Conservation (phyloP, 2,888 invertebrate species). For the Byasa hedistus region DNA sequence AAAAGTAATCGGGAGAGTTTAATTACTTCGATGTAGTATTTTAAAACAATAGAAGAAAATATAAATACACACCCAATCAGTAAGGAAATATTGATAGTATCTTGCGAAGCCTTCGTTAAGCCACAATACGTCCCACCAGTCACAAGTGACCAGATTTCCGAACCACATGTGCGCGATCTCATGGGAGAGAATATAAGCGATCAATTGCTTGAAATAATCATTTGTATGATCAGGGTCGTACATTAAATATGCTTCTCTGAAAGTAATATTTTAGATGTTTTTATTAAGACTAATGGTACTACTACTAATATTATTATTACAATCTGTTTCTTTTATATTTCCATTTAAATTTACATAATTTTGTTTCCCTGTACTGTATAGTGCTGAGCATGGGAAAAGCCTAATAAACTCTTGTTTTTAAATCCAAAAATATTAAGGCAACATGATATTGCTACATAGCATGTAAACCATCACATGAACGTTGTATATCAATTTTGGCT, state of each 20-base stretch:
- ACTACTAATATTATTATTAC: not conserved
- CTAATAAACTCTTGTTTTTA: too few species aligned
- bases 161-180: conserved; percentile 89
- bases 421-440: too few species aligned
- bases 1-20: too few species aligned
- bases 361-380: too few species aligned
- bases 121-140: conserved; percentile 84
- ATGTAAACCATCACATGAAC: too few species aligned
- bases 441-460: too few species aligned
- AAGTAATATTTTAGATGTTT: conserved; percentile 17
- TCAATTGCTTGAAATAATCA: conserved; percentile 69
- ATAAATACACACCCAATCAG: conserved; percentile 66
- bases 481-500: too few species aligned
- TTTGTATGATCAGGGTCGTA: conserved; percentile 64
- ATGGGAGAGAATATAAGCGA: conserved; percentile 82
- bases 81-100: conserved; percentile 85
- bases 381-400: too few species aligned
- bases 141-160: conserved; percentile 82
- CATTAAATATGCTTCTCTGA: conserved; percentile 72
- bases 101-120: conserved; percentile 85
- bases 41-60: conserved; percentile 1
- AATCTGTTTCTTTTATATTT: not conserved
- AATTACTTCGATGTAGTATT: too few species aligned
- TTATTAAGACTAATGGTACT: not conserved
- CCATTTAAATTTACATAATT: too few species aligned